Conservation (phyloP, 2,113 vertebrate species). For the Marcusenius ussheri region DNA sequence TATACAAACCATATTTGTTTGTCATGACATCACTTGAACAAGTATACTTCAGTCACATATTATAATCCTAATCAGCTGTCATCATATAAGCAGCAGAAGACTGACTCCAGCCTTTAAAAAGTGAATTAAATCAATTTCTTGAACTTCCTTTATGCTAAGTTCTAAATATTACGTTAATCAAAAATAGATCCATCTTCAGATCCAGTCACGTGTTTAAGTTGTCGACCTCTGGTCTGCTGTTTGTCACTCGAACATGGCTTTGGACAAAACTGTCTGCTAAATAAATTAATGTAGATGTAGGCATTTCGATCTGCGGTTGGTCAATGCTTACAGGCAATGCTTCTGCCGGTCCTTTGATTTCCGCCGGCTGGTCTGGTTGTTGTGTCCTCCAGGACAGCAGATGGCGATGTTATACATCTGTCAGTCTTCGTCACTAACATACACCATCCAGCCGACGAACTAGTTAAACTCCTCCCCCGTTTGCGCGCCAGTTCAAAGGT, state of each 20-base stretch:
- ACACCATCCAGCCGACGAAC: neutral
- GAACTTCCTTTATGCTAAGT: neutral
- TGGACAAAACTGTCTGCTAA: neutral
- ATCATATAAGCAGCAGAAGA: neutral
- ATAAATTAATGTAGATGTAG: neutral
- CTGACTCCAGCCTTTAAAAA: neutral
- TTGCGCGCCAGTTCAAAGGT: constrained; percentile 56
- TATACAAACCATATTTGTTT: neutral
- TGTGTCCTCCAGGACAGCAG: neutral
- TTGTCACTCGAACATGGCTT: neutral
- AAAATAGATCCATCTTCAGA: neutral
- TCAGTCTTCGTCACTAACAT: neutral
- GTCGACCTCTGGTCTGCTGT: neutral
- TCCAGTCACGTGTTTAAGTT: neutral
- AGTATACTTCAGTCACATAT: neutral
- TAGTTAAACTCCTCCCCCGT: constrained; percentile 23
- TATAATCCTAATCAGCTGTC: neutral
- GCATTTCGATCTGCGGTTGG: neutral
- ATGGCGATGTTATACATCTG: neutral
- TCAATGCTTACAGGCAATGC: neutral
- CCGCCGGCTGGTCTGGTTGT: neutral
- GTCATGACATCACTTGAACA: neutral
- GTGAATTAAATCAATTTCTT: neutral
- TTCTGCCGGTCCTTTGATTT: neutral
- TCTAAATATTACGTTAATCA: neutral